Percentiles rank a stretch among this genome's conserved stretches.
phyloP scores from a whole-genome alignment of 2,113 vertebrate species.

The Chauna torquata region DNA sequence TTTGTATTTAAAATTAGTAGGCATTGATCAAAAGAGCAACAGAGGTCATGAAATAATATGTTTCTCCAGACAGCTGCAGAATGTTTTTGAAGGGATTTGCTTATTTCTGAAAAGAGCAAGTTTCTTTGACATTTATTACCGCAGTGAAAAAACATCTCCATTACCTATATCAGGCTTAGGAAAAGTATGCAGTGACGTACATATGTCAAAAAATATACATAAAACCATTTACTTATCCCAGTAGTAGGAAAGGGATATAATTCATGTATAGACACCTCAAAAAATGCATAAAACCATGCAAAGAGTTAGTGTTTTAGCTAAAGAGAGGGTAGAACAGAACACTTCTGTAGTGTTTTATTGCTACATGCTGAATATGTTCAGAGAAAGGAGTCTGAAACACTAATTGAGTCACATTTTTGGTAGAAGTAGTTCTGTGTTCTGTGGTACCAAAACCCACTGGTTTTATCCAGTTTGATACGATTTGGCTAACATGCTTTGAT shows the following conservation, averaged over 20 bases:
- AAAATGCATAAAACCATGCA: neutral
- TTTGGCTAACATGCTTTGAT: neutral
- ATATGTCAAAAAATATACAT: neutral
- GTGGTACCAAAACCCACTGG: neutral
- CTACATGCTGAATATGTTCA: neutral
- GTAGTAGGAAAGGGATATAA: neutral
- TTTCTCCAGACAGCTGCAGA: neutral
- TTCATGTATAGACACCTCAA: neutral
- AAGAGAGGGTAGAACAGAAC: neutral
- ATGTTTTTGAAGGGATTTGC: neutral
- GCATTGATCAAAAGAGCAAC: neutral
- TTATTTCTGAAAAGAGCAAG: neutral
- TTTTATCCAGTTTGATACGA: neutral
- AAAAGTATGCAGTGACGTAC: neutral
- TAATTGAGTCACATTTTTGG: neutral
- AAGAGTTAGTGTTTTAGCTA: neutral
- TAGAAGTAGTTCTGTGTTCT: neutral
- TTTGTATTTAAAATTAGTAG: neutral
- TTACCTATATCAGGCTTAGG: neutral
- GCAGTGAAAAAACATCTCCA: neutral
- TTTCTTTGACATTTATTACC: neutral
- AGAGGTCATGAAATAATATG: neutral
- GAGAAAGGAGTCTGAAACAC: neutral
- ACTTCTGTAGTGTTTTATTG: neutral
- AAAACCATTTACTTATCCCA: neutral